phyloP scores from a whole-genome alignment of 2,113 vertebrate species.

The Triplophysa rosa region DNA sequence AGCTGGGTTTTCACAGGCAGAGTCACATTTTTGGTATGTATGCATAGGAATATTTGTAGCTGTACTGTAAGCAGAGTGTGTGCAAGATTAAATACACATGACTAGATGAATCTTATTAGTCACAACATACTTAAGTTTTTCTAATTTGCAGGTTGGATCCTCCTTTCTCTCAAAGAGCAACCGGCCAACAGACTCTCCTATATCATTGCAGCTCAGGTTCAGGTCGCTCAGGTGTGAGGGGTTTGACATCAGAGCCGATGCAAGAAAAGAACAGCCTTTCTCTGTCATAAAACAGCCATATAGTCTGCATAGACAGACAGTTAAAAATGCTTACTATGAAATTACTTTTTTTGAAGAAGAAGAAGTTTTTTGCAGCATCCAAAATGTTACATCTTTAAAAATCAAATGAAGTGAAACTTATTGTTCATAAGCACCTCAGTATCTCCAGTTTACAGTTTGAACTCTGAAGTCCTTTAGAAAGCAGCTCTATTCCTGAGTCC shows the following conservation, averaged over 20 bases:
- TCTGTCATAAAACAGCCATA: slow-evolving; percentile 24
- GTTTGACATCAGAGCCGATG: slow-evolving; percentile 4
- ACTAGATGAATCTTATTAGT: neutral
- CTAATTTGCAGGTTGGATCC: slow-evolving; percentile 30
- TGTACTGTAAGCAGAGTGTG: neutral
- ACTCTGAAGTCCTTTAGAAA: slow-evolving; percentile 13
- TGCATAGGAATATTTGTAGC: too few relatives aligned
- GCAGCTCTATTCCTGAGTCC: slow-evolving; percentile 18
- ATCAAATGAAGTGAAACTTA: neutral
- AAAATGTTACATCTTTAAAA: too few relatives aligned
- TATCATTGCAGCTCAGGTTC: slow-evolving; percentile 15
- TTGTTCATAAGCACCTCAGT: neutral
- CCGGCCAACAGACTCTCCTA: neutral
- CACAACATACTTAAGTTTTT: slow-evolving; percentile 10
- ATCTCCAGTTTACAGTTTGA: slow-evolving; percentile 24
- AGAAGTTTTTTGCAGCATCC: too few relatives aligned
- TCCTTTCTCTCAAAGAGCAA: neutral
- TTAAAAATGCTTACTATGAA: neutral
- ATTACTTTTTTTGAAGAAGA: too few relatives aligned
- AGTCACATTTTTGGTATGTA: too few relatives aligned
- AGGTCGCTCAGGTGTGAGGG: slow-evolving; percentile 17
- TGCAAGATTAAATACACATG: too few relatives aligned
- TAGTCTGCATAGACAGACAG: neutral
- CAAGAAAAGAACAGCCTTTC: slow-evolving; percentile 14
- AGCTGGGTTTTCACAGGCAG: too few relatives aligned